A percentile compares a stretch with the other conserved stretches of the same genome.
These are phyloP conservation scores for Nyctereutes procyonoides DNA, from an alignment of 2,113 vertebrate species.

Conservation along the genomic window DNA sequence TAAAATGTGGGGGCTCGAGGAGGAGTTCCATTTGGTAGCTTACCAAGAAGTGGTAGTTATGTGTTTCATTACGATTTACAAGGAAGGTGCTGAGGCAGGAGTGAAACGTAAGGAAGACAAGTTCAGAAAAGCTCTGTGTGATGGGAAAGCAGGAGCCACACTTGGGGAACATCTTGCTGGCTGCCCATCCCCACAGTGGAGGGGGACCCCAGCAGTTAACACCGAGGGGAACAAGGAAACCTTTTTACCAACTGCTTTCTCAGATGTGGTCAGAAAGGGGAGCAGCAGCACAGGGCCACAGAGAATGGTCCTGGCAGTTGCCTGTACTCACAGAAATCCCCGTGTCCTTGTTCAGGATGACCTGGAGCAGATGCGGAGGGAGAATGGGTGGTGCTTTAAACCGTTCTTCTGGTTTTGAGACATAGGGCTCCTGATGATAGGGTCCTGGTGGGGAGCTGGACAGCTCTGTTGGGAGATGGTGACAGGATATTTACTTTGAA, in stretches of 20 bases:
- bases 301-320: accelerated
- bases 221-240: accelerated
- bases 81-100: background rate
- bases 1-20: background rate
- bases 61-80: background rate
- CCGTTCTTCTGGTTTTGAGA: conserved; percentile 92
- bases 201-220: background rate
- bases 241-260: background rate
- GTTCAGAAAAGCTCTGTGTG: background rate
- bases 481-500: conserved; percentile 36
- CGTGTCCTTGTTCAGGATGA: conserved; percentile 99
- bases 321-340: conserved; percentile 94
- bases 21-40: background rate
- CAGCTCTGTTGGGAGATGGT: conserved; percentile 87
- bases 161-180: background rate
- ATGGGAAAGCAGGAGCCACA: accelerated
- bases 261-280: background rate
- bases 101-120: background rate
- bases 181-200: accelerated
- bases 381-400: conserved; percentile 95
- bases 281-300: accelerated
- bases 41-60: background rate
- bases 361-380: conserved; percentile 97
- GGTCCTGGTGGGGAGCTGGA: conserved; percentile 98
- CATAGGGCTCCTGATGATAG: conserved; percentile 95